These are phyloP conservation scores for Drosophila demipolita DNA, from an alignment of 2,888 invertebrate genomes.

Conservation along the genomic window DNA sequence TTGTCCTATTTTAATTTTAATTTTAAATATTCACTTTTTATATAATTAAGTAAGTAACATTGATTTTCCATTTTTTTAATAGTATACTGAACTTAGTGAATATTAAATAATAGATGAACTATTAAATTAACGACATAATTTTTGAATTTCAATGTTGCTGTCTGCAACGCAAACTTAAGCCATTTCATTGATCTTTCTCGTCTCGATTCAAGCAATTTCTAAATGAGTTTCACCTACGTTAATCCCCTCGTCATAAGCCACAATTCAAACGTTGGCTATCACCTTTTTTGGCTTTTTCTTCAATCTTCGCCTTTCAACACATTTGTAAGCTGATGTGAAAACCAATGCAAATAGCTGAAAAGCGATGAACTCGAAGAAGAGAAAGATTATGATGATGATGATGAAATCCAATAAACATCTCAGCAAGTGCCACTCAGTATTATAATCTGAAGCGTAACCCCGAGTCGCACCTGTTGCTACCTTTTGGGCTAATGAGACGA, in stretches of 20 bases:
- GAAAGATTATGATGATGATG: not conserved
- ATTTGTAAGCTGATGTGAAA: slow-evolving; percentile 31
- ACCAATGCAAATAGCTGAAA: slow-evolving; percentile 24
- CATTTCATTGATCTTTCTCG: not conserved
- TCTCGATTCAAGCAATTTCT: not conserved
- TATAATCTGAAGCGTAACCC: not conserved
- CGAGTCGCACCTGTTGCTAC: slow-evolving; percentile 20
- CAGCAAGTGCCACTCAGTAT: slow-evolving; percentile 46
- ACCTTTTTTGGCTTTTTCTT: slow-evolving; percentile 4
- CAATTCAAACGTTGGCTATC: slow-evolving; percentile 7
- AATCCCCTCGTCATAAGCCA: slow-evolving; percentile 26
- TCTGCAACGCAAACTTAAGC: not conserved
- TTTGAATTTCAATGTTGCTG: not conserved
- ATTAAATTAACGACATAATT: not conserved
- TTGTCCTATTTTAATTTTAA: not conserved
- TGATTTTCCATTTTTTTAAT: not conserved
- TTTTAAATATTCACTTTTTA: not conserved
- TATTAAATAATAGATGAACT: not conserved
- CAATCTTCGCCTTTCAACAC: slow-evolving; percentile 29
- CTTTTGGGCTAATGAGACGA: slow-evolving; percentile 44
- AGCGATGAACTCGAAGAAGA: not conserved
- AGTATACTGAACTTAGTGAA: not conserved
- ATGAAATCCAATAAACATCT: slow-evolving; percentile 23
- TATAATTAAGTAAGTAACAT: not conserved
- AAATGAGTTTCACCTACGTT: not conserved